Evolutionary conservation across 2,888 invertebrate species (phyloP).

Genomic region (Creontiades dilutus): DNA sequence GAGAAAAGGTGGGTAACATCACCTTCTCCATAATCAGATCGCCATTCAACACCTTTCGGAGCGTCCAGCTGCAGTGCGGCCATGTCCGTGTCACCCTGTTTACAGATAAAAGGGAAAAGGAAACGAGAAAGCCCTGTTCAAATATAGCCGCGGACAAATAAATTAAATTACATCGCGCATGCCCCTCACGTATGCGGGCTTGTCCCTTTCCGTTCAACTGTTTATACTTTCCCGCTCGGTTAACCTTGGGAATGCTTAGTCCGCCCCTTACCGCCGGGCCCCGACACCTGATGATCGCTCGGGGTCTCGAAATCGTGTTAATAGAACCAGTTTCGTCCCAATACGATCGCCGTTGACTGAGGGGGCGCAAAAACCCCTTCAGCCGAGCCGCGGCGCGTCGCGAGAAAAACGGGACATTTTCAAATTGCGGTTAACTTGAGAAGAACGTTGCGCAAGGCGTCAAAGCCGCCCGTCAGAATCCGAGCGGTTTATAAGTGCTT

Average conservation of each 20-base stretch:
- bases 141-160: too few species aligned
- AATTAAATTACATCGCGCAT: background rate
- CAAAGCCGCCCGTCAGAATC: background rate
- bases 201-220: background rate
- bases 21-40: too few species aligned
- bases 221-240: slow-evolving; percentile 1
- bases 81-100: too few species aligned
- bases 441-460: background rate
- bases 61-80: too few species aligned
- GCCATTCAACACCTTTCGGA: too few species aligned
- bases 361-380: background rate
- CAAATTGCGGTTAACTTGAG: background rate
- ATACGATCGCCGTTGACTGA: background rate
- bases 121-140: too few species aligned
- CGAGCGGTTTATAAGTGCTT: background rate
- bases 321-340: background rate
- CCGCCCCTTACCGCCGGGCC: too few species aligned
- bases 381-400: background rate
- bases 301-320: background rate
- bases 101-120: too few species aligned
- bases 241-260: background rate
- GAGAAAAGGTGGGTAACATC: too few species aligned
- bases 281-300: background rate
- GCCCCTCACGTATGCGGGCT: background rate
- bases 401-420: background rate